Evolutionary conservation across 1,140 invertebrate species (phyloP), one percentile per base, ranked within the genome.

Genomic region (Zaprionus africanus): DNA sequence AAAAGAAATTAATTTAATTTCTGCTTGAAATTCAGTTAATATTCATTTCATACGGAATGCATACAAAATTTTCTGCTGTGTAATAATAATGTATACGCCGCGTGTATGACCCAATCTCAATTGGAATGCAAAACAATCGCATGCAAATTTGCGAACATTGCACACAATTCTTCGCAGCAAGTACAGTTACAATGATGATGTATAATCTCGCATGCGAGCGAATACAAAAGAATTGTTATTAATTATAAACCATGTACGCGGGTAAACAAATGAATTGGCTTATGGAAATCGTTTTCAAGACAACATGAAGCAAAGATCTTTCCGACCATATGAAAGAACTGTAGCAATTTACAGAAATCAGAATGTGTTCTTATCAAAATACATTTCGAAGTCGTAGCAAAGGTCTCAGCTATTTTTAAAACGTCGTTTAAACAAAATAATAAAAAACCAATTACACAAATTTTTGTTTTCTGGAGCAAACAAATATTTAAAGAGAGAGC

Each of bases 361-460:
- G 19, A 7, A n/a, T 43, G 36, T 12, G 36, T 43, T 54, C 78
- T 85, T 85, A 85, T 85, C 82, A 67, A 41, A 66, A 66, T 13
- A 38, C 7, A 60, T 53, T 43, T 62, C 1, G 62, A 77, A 79
- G 76, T 85, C 82, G 79, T 11, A 59, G 71, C 72, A 79, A 70
- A 85, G 75, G 79, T 82, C 83, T 82, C 31, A 15, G 79, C 79
- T 85, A 85, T 85, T 85, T 86, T 51, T 85, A 46, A 59, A 60
- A 41, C 15, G 28, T 15, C 26, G 9, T 26, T 15, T 4, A 58
- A 46, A 65, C 31, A 41, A 34, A 34, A 34, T 4, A 2, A 34
- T 11, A 67, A 53, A 53, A 57, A 17, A 22, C 53, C 7, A 7
- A 31, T 5, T 7, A 7, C 28, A 64, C 69, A 57, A 62, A 61